Conservation (phyloP, 2,797 vertebrate species). For the Graptemys geographica region DNA sequence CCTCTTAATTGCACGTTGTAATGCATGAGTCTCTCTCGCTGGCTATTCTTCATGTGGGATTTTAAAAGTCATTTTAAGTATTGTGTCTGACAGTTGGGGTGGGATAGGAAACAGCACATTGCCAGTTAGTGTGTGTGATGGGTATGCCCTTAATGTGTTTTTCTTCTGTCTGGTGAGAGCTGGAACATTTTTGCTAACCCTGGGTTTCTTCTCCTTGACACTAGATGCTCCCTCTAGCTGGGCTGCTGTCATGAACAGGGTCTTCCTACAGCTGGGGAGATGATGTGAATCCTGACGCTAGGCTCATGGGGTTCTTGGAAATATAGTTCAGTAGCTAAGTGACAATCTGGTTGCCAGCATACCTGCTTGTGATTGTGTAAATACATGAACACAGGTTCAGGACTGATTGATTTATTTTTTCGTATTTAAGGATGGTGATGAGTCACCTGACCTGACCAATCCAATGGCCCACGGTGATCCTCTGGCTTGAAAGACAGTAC, state of each 20-base stretch:
- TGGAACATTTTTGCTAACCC: conserved; percentile 56
- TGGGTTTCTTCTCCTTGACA: conserved; percentile 41
- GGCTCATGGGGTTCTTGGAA: not conserved
- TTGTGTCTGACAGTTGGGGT: not conserved
- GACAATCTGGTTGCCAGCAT: not conserved
- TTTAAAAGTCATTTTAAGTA: conserved; percentile 28
- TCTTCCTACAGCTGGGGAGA: not conserved
- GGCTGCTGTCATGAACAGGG: not conserved
- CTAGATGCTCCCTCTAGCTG: not conserved
- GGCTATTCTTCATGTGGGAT: conserved; percentile 10
- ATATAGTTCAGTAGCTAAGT: fast-evolving
- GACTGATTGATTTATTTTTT: not conserved
- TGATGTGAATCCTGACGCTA: not conserved
- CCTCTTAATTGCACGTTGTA: not conserved
- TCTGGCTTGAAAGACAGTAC: not conserved
- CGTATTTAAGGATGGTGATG: not conserved
- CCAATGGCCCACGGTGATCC: not conserved
- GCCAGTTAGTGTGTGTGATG: conserved; percentile 47
- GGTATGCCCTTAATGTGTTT: conserved; percentile 29
- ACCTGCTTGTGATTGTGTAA: not conserved
- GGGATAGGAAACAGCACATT: conserved; percentile 59
- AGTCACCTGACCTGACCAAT: not conserved
- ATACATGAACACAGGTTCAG: not conserved
- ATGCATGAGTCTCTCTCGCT: fast-evolving
- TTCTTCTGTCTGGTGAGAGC: conserved; percentile 33